Evolutionary conservation across 64 coral and sea anemone genomes (phyloP), one percentile per base, ranked within the genome.

Genomic region (Hydrozoanthus tunicans): DNA sequence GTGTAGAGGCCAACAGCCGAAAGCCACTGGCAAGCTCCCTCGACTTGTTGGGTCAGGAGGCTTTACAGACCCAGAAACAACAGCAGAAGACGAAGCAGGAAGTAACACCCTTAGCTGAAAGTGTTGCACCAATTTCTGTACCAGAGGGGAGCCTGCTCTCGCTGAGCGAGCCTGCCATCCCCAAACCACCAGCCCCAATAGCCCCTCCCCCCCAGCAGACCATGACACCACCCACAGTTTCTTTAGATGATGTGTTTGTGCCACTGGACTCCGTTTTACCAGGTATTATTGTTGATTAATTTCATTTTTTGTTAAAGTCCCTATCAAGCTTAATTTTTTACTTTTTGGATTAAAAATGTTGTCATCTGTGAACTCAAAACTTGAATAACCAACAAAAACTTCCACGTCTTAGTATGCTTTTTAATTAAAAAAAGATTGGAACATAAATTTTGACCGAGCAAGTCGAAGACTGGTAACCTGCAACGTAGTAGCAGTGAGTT

Each of bases 261-360:
- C 94, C 97, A 10, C 62, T 99, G 79, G 97, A 99, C 92, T 85
- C 94, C 1, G 92, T 99, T 58, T 79, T 83, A 92, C 97, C 97
- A 92, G 97, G 97, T 99, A 86, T 43, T 43, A 43, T 43, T 43
- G 32, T 43, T 43, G 32, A 43, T 43, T 43, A 43, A 43, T 43
- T 43, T 43, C 32, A 43, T 43, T 43, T 43, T 43, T 43, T 2
- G 32, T 43, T 0, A 43, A 43, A 43, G 32, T 43, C 32, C 32
- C 32, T 43, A 43, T 43, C 32, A 43, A 43, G 32, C 32, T 43
- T 43, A 43, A 0, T 43, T 43, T 43, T 43, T 43, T 43, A 43
- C 32, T 43, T 43, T 43, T 43, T 43, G 32, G 32, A 2, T 43
- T 43, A 43, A 43, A 43, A 43, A 0, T 43, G 32, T 43, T 43